Evolutionary conservation across 2,113 vertebrate genomes (phyloP), one percentile per base, ranked within the genome.

Genomic region (Melanotaenia duboulayi): DNA sequence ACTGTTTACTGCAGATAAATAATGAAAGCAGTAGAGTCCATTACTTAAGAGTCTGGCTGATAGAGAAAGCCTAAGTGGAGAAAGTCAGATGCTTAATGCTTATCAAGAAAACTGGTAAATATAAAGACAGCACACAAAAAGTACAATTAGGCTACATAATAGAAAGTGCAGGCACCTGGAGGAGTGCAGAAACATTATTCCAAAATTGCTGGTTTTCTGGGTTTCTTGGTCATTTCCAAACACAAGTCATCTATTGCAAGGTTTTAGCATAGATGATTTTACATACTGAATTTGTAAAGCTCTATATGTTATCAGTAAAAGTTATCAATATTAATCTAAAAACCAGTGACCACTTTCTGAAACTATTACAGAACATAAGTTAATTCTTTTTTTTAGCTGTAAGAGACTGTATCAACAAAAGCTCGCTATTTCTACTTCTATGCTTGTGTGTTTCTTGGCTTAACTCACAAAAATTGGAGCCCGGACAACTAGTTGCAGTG

Each of bases 91-190:
- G 55, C 71, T 71, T 78, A 1, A 71, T 48, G 76, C 54, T 55
- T 16, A 74, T 74, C 20, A 65, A 65, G 74, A 81, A 78, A 64
- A 74, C 4, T 74, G 56, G 52, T 67, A 7, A 72, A 66, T 87
- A 88, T 39, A 78, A 73, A 87, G 66, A 79, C 65, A 67, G 24
- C 55, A 28, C 76, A 82, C 42, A 80, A 89, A 78, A 72, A 56
- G 8, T 67, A 71, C 17, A 74, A 71, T 61, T 83, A 85, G 74
- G 90, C 89, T 92, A 90, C 89, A 90, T 90, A 78, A 78, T 76
- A 87, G 65, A 88, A 87, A 88, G 89, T 91, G 82, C 85, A 89
- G 87, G 87, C 87, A 89, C 84, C 78, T 71, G 50, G 83, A 83
- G 69, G 71, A 89, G 82, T 91, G 85, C 70, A 54, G 77, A 83